Evolutionary conservation across 2,888 invertebrate species (phyloP), one percentile per base, ranked within the genome.

Genomic region (Anthoptus insignis): DNA sequence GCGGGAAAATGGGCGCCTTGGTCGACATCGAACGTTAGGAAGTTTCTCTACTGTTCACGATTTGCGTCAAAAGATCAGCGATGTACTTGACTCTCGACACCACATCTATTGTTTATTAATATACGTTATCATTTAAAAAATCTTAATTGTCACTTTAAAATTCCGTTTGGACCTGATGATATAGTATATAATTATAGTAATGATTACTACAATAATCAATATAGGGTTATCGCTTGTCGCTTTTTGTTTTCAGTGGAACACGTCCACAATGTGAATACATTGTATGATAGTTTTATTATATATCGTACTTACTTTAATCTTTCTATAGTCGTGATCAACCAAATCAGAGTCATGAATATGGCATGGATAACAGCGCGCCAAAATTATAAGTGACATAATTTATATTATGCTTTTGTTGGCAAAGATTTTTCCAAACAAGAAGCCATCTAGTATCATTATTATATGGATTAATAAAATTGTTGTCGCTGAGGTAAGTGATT

Each of bases 1-100:
- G 37, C n/a, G 59, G 21, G 27, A 8, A 42, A 52, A 52, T 34
- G 52, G 39, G 24, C 27, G 24, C 19, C 52, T 42, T 39, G 29
- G 29, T 27, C 29, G 19, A 16, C 16, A 39, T 39, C n/a, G n/a
- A 39, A 11, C 8, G 39, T 21, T 11, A 2, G 42, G 42, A 19
- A 42, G 3, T 16, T 42, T 39, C 8, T 19, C 19, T 42, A 42
- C 11, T 2, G 11, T 42, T 9, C 2, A 42, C 19, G 42, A 19
- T 42, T 0, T 42, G 9, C 3, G 16, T 19, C 16, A 42, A 14
- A 3, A 37, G 37, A 14, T 37, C 11, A 14, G 37, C 37, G n/a
- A n/a, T n/a, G n/a, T n/a, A n/a, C n/a, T n/a, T n/a, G n/a, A n/a
- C n/a, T n/a, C n/a, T n/a, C n/a, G n/a, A n/a, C n/a, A n/a, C n/a